Evolutionary conservation across 2,797 vertebrate species (phyloP), one percentile per base, ranked within the genome.

Genomic region (Ara ararauna): DNA sequence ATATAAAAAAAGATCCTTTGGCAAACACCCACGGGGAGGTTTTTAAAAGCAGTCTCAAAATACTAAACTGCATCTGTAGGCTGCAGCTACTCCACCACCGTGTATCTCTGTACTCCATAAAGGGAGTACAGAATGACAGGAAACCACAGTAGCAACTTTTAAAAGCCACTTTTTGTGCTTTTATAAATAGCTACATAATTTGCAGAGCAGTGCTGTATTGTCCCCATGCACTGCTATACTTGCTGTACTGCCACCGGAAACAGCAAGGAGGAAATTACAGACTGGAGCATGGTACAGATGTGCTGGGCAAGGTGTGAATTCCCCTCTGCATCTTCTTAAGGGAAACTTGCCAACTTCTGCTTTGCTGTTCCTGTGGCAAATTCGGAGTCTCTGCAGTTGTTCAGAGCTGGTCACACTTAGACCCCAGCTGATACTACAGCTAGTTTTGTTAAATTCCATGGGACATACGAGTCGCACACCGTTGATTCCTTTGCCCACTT

Each of bases 11-110:
- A 53, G 13, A 78, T 93, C 47, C 38, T 79, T 94, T 89, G 71
- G 68, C 85, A 87, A 89, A 96, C 94, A 86, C 92, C 89, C 92
- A 95, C 89, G 13, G 18, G 53, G 29, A 66, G 80, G 62, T 58
- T 95, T 92, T 96, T 81, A 93, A 94, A 94, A 92, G 93, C 89
- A 80, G 68, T 58, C 72, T 95, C 75, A 58, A 91, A 85, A 87
- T 87, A 67, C 58, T 78, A 38, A 95, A 87, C 73, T 89, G 79
- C 65, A 68, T 92, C 87, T 89, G 66, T 81, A 42, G 91, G 94
- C 62, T 95, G 93, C 79, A 92, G 85, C 87, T 89, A 9, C 87
- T 87, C 68, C 81, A 68, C 19, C 87, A 58, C 53, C 6, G 7
- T 24, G 66, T 19, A 26, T 58, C 85, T 67, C 76, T 81, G 70